Percentiles rank a stretch among this genome's conserved stretches.
These are phyloP conservation scores for Stylophora pistillata DNA, from an alignment of 64 coral and sea anemone genomes.

Conservation along the genomic window DNA sequence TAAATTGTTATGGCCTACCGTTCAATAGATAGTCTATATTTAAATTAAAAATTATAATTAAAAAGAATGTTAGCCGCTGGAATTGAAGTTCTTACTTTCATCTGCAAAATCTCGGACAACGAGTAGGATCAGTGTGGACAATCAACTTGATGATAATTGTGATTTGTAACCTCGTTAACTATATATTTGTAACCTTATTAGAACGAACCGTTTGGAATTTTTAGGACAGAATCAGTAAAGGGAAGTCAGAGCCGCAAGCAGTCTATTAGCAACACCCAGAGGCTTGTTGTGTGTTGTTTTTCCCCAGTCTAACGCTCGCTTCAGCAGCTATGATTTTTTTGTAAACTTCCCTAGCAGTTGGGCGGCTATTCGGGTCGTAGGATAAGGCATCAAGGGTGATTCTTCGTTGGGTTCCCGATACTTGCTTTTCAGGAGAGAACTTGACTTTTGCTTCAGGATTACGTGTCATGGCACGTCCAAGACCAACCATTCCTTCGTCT, in stretches of 20 bases:
- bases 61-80: too few relatives aligned
- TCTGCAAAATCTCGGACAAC: too few relatives aligned
- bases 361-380: not conserved
- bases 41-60: too few relatives aligned
- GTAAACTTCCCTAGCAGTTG: not conserved
- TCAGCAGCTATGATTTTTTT: not conserved
- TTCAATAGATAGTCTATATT: too few relatives aligned
- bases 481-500: slow-evolving; percentile 29
- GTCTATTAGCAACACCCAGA: not conserved
- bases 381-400: not conserved
- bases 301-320: not conserved
- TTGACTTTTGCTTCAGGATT: not conserved
- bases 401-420: not conserved
- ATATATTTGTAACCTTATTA: too few relatives aligned
- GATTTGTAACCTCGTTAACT: too few relatives aligned
- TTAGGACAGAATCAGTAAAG: too few relatives aligned
- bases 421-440: not conserved
- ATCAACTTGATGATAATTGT: too few relatives aligned
- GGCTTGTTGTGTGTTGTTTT: not conserved
- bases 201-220: too few relatives aligned
- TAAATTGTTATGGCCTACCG: too few relatives aligned
- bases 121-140: too few relatives aligned
- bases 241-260: not conserved
- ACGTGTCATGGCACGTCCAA: not conserved
- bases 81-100: too few relatives aligned